Conservation (phyloP, 2,797 vertebrate species). For the Gymnoscopelus braueri region DNA sequence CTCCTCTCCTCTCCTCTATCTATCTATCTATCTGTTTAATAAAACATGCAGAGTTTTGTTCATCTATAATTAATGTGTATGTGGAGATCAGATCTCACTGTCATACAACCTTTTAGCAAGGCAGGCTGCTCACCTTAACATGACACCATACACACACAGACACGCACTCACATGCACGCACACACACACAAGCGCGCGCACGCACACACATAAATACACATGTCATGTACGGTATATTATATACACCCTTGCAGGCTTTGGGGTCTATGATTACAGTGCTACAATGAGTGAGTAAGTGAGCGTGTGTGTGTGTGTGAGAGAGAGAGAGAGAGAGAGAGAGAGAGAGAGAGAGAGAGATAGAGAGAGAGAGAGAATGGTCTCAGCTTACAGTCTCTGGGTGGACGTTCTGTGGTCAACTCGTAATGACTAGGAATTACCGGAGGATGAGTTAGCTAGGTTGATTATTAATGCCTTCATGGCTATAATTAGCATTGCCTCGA, state of each 20-base stretch:
- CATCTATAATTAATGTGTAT: conserved; percentile 80
- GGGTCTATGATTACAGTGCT: neutral
- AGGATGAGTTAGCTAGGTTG: neutral
- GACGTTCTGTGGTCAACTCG: conserved; percentile 47
- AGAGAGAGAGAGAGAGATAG: too few relatives aligned
- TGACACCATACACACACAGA: conserved; percentile 71
- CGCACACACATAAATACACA: conserved; percentile 5
- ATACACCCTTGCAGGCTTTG: too few relatives aligned
- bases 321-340: too few relatives aligned
- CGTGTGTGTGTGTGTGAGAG: too few relatives aligned
- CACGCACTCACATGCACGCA: conserved; percentile 25
- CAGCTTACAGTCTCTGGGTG: conserved; percentile 60
- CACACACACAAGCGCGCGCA: conserved; percentile 1
- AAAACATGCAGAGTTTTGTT: conserved; percentile 77
- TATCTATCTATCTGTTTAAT: conserved; percentile 57
- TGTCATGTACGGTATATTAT: neutral
- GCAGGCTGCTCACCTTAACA: conserved; percentile 78
- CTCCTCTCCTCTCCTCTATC: neutral
- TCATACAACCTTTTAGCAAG: conserved; percentile 81
- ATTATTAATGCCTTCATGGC: conserved; percentile 5
- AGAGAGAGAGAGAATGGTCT: conserved; percentile 31
- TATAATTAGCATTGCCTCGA: conserved; percentile 32
- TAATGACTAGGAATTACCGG: conserved; percentile 2
- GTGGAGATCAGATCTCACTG: conserved; percentile 81
- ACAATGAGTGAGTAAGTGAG: too few relatives aligned